phyloP scores from a whole-genome alignment of 2,888 invertebrate genomes.

The Ctena decussata region DNA sequence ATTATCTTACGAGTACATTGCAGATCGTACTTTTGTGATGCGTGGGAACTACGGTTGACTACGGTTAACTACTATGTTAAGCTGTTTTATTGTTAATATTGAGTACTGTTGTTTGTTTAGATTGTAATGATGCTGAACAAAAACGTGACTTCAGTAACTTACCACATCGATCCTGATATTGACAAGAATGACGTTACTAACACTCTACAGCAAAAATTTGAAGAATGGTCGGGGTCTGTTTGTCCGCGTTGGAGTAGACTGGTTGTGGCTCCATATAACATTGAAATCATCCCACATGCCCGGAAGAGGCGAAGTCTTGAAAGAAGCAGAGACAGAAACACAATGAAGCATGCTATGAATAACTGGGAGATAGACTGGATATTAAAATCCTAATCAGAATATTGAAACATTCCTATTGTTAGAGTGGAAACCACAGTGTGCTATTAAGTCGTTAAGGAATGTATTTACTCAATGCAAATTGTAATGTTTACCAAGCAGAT shows the following conservation, averaged over 20 bases:
- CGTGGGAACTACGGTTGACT: too few species aligned
- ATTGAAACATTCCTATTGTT: too few species aligned
- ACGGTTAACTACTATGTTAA: too few species aligned
- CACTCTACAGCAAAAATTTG: slow-evolving; percentile 67
- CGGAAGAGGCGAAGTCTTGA: slow-evolving; percentile 65
- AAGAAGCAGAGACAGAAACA: slow-evolving; percentile 66
- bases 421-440: too few species aligned
- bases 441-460: too few species aligned
- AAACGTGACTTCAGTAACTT: slow-evolving; percentile 59
- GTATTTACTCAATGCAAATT: too few species aligned
- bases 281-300: slow-evolving; percentile 51
- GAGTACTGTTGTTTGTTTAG: too few species aligned
- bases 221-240: slow-evolving; percentile 66
- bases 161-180: slow-evolving; percentile 59
- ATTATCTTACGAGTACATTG: too few species aligned
- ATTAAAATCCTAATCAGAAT: slow-evolving; percentile 46
- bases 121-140: slow-evolving; percentile 73
- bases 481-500: too few species aligned
- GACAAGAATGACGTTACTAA: slow-evolving; percentile 59
- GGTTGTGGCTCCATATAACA: slow-evolving; percentile 62
- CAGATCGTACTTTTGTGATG: too few species aligned
- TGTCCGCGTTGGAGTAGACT: slow-evolving; percentile 70
- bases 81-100: too few species aligned
- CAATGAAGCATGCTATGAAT: slow-evolving; percentile 58
- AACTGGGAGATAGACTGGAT: slow-evolving; percentile 76